Evolutionary conservation across 2,113 vertebrate genomes (phyloP).

Genomic region (Hiodon tergisus): DNA sequence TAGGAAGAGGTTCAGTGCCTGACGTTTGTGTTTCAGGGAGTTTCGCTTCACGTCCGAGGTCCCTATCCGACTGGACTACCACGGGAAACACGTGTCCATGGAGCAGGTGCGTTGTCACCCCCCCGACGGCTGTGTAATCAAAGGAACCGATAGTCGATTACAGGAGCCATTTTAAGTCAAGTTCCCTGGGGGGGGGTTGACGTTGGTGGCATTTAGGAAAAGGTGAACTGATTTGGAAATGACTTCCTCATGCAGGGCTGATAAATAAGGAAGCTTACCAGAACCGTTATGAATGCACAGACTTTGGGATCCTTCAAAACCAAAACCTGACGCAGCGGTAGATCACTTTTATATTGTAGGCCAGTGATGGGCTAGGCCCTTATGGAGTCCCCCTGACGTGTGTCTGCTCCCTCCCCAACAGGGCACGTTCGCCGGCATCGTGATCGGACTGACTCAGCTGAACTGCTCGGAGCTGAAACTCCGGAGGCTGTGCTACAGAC

Average conservation of each 20-base stretch:
- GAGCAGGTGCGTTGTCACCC: conserved; percentile 61
- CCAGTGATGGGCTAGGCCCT: neutral
- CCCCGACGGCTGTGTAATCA: too few species aligned
- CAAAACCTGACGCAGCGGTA: too few species aligned
- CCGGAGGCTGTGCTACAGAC: conserved; percentile 86
- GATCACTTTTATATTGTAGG: too few species aligned
- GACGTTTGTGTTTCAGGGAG: conserved; percentile 66
- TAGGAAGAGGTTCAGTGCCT: neutral
- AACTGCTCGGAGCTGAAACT: conserved; percentile 95
- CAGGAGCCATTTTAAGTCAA: too few species aligned
- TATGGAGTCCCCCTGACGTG: neutral
- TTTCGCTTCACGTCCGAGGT: conserved; percentile 95
- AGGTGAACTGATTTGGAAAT: too few species aligned
- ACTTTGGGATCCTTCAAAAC: too few species aligned
- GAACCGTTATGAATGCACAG: too few species aligned
- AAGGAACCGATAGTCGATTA: too few species aligned
- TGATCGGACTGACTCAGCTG: conserved; percentile 91
- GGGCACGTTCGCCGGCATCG: conserved; percentile 93
- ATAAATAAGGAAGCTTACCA: too few species aligned
- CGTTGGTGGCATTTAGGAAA: neutral
- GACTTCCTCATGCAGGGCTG: too few species aligned
- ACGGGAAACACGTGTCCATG: conserved; percentile 93
- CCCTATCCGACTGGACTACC: conserved; percentile 93
- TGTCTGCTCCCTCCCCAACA: conserved; percentile 41
- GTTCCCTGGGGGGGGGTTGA: neutral